Evolutionary conservation across 2,797 vertebrate genomes (phyloP).

Genomic region (Falco concolor): DNA sequence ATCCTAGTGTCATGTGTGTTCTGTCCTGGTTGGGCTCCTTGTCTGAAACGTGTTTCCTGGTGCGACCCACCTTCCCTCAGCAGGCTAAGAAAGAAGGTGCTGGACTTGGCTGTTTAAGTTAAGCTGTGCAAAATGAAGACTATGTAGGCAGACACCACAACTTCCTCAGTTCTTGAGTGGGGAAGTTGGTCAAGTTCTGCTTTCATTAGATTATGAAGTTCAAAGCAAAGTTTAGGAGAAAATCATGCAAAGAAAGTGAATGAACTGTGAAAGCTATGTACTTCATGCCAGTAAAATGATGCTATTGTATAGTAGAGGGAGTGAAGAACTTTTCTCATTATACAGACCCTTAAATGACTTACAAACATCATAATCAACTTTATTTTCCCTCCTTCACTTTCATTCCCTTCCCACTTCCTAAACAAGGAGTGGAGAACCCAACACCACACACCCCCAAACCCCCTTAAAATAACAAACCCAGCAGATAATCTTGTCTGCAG

Average conservation of each 20-base stretch:
- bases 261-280: background rate
- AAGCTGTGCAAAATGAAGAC: background rate
- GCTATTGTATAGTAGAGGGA: background rate
- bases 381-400: background rate
- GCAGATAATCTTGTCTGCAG: background rate
- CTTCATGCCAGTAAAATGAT: background rate
- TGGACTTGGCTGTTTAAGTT: background rate
- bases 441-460: too few relatives aligned
- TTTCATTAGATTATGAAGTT: background rate
- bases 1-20: fast-evolving
- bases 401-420: background rate
- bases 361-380: background rate
- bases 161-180: background rate
- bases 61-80: background rate
- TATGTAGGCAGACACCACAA: background rate
- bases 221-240: background rate
- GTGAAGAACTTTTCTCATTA: background rate
- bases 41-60: background rate
- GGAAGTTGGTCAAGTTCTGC: background rate
- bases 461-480: background rate
- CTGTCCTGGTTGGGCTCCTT: background rate
- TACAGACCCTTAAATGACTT: background rate
- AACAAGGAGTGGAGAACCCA: background rate
- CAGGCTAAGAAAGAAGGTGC: background rate
- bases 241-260: background rate